Percentiles rank a stretch among this genome's conserved stretches.
Conservation (phyloP, 2,888 invertebrate species). For the Uropetala carovei region DNA sequence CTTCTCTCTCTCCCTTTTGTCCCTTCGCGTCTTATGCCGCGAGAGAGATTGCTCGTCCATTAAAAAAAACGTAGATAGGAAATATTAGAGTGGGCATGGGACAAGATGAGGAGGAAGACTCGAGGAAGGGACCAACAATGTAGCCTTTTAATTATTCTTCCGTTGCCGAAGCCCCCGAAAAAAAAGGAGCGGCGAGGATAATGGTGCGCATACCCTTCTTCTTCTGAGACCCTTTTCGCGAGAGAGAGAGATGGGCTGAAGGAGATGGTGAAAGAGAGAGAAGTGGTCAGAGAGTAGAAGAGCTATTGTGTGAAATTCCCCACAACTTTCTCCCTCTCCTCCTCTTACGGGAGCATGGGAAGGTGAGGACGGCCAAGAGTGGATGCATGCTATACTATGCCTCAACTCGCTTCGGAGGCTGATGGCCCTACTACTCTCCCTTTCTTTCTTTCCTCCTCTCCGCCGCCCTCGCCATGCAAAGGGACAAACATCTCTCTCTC, state of each 20-base stretch:
- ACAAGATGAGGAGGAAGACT: background rate
- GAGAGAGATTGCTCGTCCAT: background rate
- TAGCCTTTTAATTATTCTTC: slow-evolving; percentile 23
- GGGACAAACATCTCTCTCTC: background rate
- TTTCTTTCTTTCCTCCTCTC: background rate
- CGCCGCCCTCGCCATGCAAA: background rate
- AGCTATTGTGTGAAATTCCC: background rate
- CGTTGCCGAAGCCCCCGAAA: background rate
- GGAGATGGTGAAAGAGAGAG: background rate
- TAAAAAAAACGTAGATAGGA: background rate
- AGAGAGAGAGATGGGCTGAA: background rate
- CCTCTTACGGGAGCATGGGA: background rate
- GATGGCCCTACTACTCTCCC: background rate
- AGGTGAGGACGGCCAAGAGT: too few species aligned
- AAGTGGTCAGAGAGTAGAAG: background rate
- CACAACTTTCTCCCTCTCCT: background rate
- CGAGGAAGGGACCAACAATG: slow-evolving; percentile 2
- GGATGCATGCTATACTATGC: too few species aligned
- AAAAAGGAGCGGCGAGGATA: background rate
- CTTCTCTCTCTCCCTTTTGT: background rate
- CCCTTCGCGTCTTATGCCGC: background rate
- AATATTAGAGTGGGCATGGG: background rate
- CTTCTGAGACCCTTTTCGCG: background rate
- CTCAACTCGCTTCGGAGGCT: background rate
- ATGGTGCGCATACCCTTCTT: background rate